Base-by-base conservation (phyloP, 1,140 invertebrate species). In the Anastrepha ludens region DNA sequence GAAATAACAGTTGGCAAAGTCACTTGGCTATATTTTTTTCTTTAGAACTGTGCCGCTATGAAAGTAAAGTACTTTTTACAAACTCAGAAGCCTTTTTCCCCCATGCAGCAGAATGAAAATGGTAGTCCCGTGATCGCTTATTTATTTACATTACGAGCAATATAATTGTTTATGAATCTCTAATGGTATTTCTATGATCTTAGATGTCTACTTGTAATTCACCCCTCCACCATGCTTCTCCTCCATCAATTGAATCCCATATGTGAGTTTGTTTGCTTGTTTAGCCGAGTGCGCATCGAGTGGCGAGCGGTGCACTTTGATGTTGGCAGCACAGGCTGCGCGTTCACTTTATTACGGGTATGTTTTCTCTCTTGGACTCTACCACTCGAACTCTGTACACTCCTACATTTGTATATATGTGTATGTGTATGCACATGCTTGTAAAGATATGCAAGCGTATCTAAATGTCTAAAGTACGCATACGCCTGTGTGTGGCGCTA, bases 131-230 rank as follows among this genome's bases (percentile, higher is more conserved):
- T 55, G 6, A 55, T 55, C 50, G 11, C 50, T 8, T 55, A 55
- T 55, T 55, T 62, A 62, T 62, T 62, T 62, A 62, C 60, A 62
- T 62, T 62, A 62, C 6, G 6, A 55, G 50, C 50, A 55, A 55
- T 55, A 17, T 62, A 62, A 17, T n/a, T 62, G 60, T 62, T 62
- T 62, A 62, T 62, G 60, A 9, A 55, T 81, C 7, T 67, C 29
- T 67, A 67, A 67, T 11, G 20, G 20, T 17, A 9, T 67, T 67
- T 58, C 74, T 50, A 81, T 55, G 47, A 58, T 55, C 44, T 81
- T 81, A n/a, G 44, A 81, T 81, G 9, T 81, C 74, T 81, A 29
- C 29, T 29, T 29, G 29, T 29, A 55, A 81, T 81, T 81, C 47
- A 44, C 29, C 9, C 11, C 5, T 41, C 41, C 2, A 11, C 47